Conservation (phyloP, 2,888 invertebrate species). For the Brachynemurus nebulosus region DNA sequence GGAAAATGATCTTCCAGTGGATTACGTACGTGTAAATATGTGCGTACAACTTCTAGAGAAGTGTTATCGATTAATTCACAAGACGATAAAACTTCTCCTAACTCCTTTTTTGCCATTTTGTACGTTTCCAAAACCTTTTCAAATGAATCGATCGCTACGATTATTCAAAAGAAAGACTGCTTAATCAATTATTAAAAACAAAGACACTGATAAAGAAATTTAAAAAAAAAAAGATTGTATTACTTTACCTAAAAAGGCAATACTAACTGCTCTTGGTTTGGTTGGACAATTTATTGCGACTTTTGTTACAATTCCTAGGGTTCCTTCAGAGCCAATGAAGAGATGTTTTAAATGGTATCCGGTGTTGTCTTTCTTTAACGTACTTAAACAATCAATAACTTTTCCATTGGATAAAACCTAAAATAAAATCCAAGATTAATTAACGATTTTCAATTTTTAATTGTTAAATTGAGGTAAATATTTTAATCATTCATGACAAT, state of each 20-base stretch:
- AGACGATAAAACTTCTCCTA: slow-evolving; percentile 87
- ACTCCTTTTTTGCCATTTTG: slow-evolving; percentile 52
- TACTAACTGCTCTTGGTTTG: slow-evolving; percentile 63
- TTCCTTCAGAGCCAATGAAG: slow-evolving; percentile 96
- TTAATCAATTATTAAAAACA: background rate
- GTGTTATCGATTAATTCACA: slow-evolving; percentile 85
- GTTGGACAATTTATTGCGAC: slow-evolving; percentile 83
- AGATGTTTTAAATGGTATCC: slow-evolving; percentile 94
- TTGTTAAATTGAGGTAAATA: no score
- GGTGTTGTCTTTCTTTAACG: slow-evolving; percentile 92
- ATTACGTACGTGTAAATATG: slow-evolving; percentile 44
- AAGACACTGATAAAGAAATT: background rate
- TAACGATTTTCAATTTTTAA: background rate
- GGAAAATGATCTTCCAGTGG: slow-evolving; percentile 48
- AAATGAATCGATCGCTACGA: slow-evolving; percentile 65
- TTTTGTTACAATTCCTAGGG: slow-evolving; percentile 86
- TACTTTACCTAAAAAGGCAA: slow-evolving; percentile 72
- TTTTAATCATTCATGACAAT: no score
- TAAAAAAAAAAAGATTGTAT: background rate
- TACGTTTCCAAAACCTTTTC: slow-evolving; percentile 64
- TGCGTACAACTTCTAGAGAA: slow-evolving; percentile 51
- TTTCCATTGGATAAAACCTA: slow-evolving; percentile 77
- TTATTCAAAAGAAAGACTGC: no score
- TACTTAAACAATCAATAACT: slow-evolving; percentile 69
- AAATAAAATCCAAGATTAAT: slow-evolving; percentile 11